A percentile compares a stretch with the other conserved stretches of the same genome.
Evolutionary conservation across 2,113 vertebrate species (phyloP).

Genomic region (Campylomormyrus tamandua): DNA sequence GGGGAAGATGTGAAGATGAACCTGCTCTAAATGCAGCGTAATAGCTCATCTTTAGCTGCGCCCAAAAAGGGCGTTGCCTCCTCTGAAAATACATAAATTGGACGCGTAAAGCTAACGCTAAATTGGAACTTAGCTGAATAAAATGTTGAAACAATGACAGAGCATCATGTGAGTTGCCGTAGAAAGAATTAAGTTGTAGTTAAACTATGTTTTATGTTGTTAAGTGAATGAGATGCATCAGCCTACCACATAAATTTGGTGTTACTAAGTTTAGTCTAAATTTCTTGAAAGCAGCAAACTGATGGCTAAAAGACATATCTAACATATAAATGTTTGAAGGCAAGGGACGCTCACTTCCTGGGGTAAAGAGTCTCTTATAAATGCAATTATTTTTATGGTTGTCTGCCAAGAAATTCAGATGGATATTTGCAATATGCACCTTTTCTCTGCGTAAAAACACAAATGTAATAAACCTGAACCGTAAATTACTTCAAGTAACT

Average conservation of each 20-base stretch:
- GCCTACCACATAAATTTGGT: neutral
- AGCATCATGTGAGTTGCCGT: neutral
- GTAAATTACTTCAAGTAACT: neutral
- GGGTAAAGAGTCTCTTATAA: neutral
- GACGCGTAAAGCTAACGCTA: neutral
- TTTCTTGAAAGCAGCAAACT: neutral
- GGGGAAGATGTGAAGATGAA: conserved; percentile 30
- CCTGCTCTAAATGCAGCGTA: conserved; percentile 24
- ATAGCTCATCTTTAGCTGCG: neutral
- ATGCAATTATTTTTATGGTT: neutral
- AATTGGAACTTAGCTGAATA: neutral
- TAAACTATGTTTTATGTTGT: neutral
- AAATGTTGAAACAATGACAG: neutral
- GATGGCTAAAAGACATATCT: neutral
- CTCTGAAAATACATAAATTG: neutral
- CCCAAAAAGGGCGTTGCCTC: neutral
- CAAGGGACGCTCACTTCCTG: neutral
- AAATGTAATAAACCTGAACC: neutral
- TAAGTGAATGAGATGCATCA: neutral
- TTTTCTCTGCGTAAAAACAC: neutral
- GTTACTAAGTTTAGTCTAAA: neutral
- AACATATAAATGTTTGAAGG: neutral
- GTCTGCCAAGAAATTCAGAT: neutral
- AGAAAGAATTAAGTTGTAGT: neutral
- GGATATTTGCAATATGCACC: neutral